These are phyloP conservation scores for Platysteira castanea DNA, from an alignment of 2,113 vertebrate species.

Conservation along the genomic window DNA sequence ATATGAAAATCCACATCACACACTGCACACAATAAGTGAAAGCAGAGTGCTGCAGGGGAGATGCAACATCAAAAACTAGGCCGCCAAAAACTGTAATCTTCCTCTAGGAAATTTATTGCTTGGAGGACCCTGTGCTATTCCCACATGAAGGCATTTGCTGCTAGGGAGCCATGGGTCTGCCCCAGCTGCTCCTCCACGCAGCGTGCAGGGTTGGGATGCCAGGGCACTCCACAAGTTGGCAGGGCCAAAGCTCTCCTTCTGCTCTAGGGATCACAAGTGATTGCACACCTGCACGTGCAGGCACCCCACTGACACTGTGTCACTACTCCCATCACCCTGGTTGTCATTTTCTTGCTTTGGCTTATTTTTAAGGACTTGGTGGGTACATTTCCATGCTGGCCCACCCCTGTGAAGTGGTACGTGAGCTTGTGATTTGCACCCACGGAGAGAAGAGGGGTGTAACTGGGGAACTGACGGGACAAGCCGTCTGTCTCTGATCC, in stretches of 20 bases:
- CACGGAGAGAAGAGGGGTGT: not conserved
- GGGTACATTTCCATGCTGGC: not conserved
- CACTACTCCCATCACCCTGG: not conserved
- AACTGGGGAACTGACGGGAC: fast-evolving
- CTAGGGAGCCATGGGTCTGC: not conserved
- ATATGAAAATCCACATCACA: slow-evolving; percentile 12
- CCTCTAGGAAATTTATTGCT: not conserved
- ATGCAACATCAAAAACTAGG: slow-evolving; percentile 3
- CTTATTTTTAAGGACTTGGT: not conserved
- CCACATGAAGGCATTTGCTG: not conserved
- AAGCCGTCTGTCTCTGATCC: not conserved
- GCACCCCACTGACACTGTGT: not conserved
- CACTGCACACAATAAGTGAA: not conserved
- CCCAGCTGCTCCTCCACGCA: not conserved
- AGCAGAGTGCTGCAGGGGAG: not conserved
- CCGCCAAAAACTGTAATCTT: not conserved
- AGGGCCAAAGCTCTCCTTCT: not conserved
- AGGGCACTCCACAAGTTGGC: not conserved
- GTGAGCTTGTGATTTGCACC: not conserved
- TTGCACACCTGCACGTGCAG: not conserved
- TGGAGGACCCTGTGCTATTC: not conserved
- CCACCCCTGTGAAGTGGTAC: not conserved
- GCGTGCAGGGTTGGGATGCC: fast-evolving
- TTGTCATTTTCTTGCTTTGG: not conserved
- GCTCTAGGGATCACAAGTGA: not conserved